Conservation (phyloP, 2,888 invertebrate genomes). For the Prosapia bicincta region DNA sequence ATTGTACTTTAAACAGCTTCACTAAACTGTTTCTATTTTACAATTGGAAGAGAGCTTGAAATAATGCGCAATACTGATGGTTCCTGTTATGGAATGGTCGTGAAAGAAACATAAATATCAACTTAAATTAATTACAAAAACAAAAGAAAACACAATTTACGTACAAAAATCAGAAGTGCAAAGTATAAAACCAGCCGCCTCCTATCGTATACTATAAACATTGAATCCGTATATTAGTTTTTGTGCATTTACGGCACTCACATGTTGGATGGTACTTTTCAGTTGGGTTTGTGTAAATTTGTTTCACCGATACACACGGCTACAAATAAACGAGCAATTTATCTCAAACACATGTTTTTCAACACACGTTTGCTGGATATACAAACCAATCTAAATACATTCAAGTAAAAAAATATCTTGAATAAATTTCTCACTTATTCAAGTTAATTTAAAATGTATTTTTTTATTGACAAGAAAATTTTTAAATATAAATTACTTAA, state of each 20-base stretch:
- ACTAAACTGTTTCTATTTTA: not conserved
- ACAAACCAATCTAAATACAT: too few relatives aligned
- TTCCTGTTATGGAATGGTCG: not conserved
- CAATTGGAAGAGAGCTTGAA: not conserved
- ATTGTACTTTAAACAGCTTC: not conserved
- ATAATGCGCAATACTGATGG: not conserved
- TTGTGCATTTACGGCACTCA: slow-evolving; percentile 36
- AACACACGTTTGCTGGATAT: too few relatives aligned
- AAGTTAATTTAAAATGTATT: too few relatives aligned
- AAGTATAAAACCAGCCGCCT: not conserved
- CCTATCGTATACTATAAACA: not conserved
- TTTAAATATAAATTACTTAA: too few relatives aligned
- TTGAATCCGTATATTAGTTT: slow-evolving; percentile 27
- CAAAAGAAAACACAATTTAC: not conserved
- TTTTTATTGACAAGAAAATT: too few relatives aligned
- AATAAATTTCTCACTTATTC: too few relatives aligned
- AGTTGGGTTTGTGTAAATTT: too few relatives aligned
- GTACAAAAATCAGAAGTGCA: not conserved
- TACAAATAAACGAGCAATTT: too few relatives aligned
- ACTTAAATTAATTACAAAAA: not conserved
- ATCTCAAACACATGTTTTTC: too few relatives aligned
- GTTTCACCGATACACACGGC: too few relatives aligned
- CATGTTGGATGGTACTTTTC: not conserved
- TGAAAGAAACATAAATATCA: not conserved
- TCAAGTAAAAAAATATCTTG: too few relatives aligned